Conservation (phyloP, 2,113 vertebrate genomes). For the Rhinolophus ferrumequinum region DNA sequence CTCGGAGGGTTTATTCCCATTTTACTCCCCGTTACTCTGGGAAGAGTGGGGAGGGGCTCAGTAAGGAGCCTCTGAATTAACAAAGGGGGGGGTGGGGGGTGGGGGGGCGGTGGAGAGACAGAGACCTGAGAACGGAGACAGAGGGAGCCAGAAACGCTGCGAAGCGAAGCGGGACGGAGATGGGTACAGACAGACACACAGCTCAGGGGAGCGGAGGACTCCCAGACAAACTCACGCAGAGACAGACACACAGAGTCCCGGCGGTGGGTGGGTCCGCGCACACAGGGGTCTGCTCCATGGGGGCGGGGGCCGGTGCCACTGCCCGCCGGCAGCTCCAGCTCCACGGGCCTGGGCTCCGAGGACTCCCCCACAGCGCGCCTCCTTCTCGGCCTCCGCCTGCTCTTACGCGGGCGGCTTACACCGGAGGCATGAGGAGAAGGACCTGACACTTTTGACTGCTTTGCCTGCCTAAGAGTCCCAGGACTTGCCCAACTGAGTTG, state of each 20-base stretch:
- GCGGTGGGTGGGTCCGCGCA: too few species aligned
- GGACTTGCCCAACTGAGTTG: background rate
- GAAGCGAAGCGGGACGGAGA: background rate
- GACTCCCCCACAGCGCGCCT: background rate
- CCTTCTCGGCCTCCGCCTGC: too few species aligned
- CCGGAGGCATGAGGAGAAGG: too few species aligned
- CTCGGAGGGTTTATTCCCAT: conserved; percentile 52
- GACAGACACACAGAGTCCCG: too few species aligned
- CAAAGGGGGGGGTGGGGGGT: background rate
- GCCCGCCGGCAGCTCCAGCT: too few species aligned
- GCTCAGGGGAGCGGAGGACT: too few species aligned
- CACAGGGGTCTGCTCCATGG: too few species aligned
- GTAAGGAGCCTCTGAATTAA: conserved; percentile 65
- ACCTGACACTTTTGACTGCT: background rate
- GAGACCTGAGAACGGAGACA: conserved; percentile 26
- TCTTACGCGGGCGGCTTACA: too few species aligned
- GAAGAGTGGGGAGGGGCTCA: conserved; percentile 51
- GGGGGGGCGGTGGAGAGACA: background rate
- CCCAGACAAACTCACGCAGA: too few species aligned
- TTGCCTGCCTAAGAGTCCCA: background rate
- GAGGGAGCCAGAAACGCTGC: background rate
- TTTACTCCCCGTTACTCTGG: conserved; percentile 70
- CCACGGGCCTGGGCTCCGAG: background rate
- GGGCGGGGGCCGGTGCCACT: too few species aligned
- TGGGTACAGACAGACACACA: background rate